phyloP scores from a whole-genome alignment of 2,797 vertebrate species.

The Heterohyrax brucei region DNA sequence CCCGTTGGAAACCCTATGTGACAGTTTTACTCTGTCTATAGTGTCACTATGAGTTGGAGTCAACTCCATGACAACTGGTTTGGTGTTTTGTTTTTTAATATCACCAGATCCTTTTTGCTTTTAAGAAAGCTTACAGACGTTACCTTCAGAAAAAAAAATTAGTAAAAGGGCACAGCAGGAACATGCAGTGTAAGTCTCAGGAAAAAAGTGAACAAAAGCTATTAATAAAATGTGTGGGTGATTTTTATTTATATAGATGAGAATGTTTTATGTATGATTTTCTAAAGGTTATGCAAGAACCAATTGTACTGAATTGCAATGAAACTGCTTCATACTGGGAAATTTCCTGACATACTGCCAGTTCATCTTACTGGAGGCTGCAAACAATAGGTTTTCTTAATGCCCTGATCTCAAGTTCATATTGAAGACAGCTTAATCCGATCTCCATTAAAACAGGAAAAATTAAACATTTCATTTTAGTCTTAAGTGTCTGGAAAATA shows the following conservation, averaged over 20 bases:
- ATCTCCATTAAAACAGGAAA: conserved; percentile 78
- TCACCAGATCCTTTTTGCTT: conserved; percentile 70
- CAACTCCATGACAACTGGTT: too few relatives aligned
- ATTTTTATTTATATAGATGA: conserved; percentile 88
- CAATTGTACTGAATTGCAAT: conserved; percentile 78
- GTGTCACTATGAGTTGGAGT: too few relatives aligned
- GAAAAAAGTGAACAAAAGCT: conserved; percentile 83
- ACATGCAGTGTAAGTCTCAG: conserved; percentile 69
- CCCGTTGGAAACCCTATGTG: too few relatives aligned
- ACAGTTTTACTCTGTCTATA: too few relatives aligned
- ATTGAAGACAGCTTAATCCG: conserved; percentile 80
- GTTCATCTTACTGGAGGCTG: conserved; percentile 77
- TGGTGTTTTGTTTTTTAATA: conserved; percentile 1
- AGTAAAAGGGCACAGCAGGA: conserved; percentile 74
- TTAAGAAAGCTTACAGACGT: conserved; percentile 74
- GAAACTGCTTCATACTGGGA: conserved; percentile 70
- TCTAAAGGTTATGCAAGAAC: conserved; percentile 82
- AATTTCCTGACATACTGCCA: conserved; percentile 81
- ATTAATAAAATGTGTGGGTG: conserved; percentile 87
- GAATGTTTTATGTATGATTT: conserved; percentile 83
- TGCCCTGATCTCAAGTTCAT: conserved; percentile 74
- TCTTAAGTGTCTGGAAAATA: conserved; percentile 69
- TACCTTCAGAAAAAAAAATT: conserved; percentile 54
- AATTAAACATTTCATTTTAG: conserved; percentile 83
- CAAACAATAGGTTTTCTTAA: conserved; percentile 75